Evolutionary conservation across 2,888 invertebrate genomes (phyloP), one percentile per base, ranked within the genome.

Genomic region (Xanthia icteritia): DNA sequence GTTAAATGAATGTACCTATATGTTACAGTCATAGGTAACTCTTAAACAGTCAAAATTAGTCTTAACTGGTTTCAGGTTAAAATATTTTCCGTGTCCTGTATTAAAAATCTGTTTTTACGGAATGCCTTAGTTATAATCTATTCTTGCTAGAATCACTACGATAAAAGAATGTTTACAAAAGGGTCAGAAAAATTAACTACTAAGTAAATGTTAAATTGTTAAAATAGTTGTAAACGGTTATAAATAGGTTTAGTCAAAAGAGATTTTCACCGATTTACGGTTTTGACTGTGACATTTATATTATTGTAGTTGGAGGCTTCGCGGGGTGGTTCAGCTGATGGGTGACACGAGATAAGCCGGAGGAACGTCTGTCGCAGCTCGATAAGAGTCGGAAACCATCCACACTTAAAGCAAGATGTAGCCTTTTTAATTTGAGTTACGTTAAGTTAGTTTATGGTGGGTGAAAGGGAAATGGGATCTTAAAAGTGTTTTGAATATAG

Each of bases 341-440:
- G 80, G 68, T 72, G 77, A 56, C 75, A 63, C 63, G 64, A 80
- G 89, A 90, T 90, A 90, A 86, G 84, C 66, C 45, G 84, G 64
- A 79, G 67, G 79, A 87, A 79, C 88, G 86, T 85, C 90, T 88
- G 87, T 79, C 83, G 67, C 39, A 71, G 65, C 42, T 76, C 84
- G 91, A 90, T 91, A 91, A 90, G 81, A 81, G 65, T 70, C 77
- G 27, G 73, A 77, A 68, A 82, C 67, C 77, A 84, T 54, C 17
- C 56, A 65, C 70, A 51, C 69, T 88, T 73, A 60, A 60, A 56
- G 31, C 60, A 75, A 54, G 72, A 78, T 74, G 71, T 63, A 31
- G 36, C 51, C 56, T 77, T 74, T 81, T 84, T 77, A 68, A 78
- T 79, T 86, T 75, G 17, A 76, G 45, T 75, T 73, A 36, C 65